Percentiles rank a stretch among this genome's conserved stretches.
These are phyloP conservation scores for Spizaetus ornatus DNA, from an alignment of 2,113 vertebrate species.

Conservation along the genomic window DNA sequence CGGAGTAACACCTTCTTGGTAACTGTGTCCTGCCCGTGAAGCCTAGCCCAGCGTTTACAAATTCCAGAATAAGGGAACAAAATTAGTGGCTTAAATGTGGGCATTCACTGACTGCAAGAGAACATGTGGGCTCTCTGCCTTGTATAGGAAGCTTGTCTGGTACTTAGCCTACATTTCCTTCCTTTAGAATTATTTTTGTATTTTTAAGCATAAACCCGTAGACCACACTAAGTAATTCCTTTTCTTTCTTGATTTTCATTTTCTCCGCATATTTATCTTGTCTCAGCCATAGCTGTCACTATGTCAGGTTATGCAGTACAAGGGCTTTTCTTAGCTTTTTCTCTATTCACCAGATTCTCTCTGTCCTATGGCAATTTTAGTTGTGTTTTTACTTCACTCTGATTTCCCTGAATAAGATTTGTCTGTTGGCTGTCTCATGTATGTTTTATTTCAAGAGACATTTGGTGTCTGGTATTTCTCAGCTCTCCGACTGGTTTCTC, in stretches of 20 bases:
- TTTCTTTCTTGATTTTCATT: background rate
- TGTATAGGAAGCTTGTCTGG: background rate
- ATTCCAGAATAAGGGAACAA: background rate
- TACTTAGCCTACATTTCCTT: background rate
- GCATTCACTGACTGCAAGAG: background rate
- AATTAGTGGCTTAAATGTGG: background rate
- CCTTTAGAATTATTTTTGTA: background rate
- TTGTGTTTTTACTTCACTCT: background rate
- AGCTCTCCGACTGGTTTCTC: background rate
- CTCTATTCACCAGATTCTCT: background rate
- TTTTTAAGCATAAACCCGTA: background rate
- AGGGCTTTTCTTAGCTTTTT: background rate
- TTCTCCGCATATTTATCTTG: background rate
- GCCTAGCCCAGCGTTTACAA: background rate
- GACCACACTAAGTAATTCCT: background rate
- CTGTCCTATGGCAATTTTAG: background rate
- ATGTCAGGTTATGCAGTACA: background rate
- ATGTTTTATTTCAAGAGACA: constrained; percentile 27
- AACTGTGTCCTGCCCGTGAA: background rate
- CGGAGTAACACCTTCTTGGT: background rate
- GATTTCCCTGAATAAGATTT: constrained; percentile 16
- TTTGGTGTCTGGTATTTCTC: constrained; percentile 29
- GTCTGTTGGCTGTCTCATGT: background rate
- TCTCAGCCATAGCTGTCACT: background rate
- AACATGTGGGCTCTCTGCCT: background rate